phyloP scores from a whole-genome alignment of 2,113 vertebrate genomes.

The Corvus cornix region DNA sequence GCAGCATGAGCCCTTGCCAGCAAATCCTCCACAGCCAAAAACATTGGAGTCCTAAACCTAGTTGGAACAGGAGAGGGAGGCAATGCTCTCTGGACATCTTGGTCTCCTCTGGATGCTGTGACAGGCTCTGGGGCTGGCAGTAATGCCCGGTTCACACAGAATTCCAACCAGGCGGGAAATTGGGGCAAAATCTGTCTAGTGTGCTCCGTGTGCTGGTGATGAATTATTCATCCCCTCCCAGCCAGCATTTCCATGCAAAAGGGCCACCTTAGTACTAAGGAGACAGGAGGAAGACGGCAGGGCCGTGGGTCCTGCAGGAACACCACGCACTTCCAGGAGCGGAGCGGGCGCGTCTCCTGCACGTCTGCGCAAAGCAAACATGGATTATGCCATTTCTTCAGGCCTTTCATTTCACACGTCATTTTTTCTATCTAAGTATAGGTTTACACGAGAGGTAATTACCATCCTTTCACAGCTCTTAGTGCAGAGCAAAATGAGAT shows the following conservation, averaged over 20 bases:
- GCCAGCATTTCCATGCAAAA: not conserved
- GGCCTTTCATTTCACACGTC: slow-evolving; percentile 44
- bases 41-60: fast-evolving
- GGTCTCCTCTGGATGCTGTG: not conserved
- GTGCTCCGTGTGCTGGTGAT: fast-evolving
- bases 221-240: not conserved
- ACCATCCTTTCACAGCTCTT: slow-evolving; percentile 65
- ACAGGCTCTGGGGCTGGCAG: not conserved
- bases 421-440: slow-evolving; percentile 64
- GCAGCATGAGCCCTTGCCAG: not conserved
- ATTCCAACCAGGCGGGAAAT: not conserved
- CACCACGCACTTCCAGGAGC: fast-evolving
- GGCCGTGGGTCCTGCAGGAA: not conserved
- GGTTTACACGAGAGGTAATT: slow-evolving; percentile 72
- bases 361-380: not conserved
- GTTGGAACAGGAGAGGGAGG: not conserved
- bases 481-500: slow-evolving; percentile 61
- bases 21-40: not conserved
- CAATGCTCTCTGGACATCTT: not conserved
- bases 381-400: slow-evolving; percentile 21
- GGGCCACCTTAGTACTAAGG: not conserved
- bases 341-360: not conserved
- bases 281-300: not conserved
- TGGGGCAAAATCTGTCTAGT: not conserved
- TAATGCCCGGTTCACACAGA: not conserved